phyloP scores from a whole-genome alignment of 2,113 vertebrate species.

The Erpornis zantholeuca region DNA sequence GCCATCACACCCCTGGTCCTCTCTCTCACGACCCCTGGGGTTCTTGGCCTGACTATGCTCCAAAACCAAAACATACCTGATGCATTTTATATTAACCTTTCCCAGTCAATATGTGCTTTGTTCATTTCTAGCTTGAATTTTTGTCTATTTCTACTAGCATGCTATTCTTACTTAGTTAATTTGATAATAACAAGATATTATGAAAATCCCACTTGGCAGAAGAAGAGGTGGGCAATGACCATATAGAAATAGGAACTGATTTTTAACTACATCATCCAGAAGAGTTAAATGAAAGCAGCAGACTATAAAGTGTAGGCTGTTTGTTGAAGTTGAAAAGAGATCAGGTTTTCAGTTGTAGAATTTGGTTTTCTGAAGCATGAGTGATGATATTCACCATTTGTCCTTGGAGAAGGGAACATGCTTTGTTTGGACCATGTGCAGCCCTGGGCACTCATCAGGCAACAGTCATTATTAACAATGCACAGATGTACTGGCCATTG shows the following conservation, averaged over 20 bases:
- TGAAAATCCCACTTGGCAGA: neutral
- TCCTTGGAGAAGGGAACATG: neutral
- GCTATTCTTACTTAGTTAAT: neutral
- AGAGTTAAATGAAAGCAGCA: neutral
- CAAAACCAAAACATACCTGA: accelerated
- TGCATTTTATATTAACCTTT: neutral
- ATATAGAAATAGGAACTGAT: neutral
- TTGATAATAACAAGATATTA: neutral
- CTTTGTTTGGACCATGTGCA: neutral
- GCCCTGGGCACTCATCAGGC: constrained; percentile 3
- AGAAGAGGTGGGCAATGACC: neutral
- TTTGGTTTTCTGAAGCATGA: neutral
- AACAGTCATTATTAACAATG: constrained; percentile 11
- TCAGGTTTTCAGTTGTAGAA: neutral
- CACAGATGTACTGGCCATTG: constrained; percentile 25
- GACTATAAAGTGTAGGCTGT: neutral
- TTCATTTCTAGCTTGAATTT: neutral
- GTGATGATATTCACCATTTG: neutral
- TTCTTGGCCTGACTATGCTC: neutral
- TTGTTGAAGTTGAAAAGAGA: neutral
- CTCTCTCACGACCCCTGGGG: accelerated
- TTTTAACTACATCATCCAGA: neutral
- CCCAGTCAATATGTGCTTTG: neutral
- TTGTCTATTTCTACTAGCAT: neutral
- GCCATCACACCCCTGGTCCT: neutral